phyloP scores from a whole-genome alignment of 23 tunicate species.

The Ciona savignyi region DNA sequence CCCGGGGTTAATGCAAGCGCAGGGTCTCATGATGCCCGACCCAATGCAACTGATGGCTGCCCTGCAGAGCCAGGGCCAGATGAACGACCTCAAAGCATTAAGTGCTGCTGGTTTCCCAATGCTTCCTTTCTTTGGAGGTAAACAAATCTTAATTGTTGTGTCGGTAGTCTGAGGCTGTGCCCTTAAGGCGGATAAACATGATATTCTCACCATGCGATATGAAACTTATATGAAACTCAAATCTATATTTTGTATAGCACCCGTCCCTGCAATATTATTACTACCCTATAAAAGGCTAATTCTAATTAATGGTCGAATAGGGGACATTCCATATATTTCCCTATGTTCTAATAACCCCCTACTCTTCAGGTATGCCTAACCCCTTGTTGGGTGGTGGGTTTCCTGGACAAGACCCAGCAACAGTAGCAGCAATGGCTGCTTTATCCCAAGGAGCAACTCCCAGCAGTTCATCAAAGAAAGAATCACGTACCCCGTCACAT shows the following conservation, averaged over 20 bases:
- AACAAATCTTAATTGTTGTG: not conserved
- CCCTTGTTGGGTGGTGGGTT: constrained; percentile 15
- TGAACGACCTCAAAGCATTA: constrained; percentile 48
- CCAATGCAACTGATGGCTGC: constrained; percentile 69
- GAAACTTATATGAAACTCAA: no score
- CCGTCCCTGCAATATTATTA: no score
- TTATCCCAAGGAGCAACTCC: constrained; percentile 16
- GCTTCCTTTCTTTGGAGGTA: constrained; percentile 66
- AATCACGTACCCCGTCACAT: not conserved
- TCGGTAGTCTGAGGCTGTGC: no score
- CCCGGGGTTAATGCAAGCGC: constrained; percentile 59
- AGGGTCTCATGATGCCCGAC: constrained; percentile 42
- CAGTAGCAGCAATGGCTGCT: constrained; percentile 61
- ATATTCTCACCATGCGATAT: no score
- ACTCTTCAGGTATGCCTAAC: constrained; percentile 23
- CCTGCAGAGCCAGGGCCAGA: constrained; percentile 47
- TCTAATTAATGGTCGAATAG: no score
- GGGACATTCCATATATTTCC: not conserved
- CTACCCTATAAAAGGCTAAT: no score
- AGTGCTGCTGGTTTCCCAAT: constrained; percentile 49
- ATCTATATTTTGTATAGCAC: no score
- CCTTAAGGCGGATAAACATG: no score
- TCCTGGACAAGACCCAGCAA: constrained; percentile 26
- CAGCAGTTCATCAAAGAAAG: constrained; percentile 8
- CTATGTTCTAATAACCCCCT: no score